Percentiles rank a stretch among this genome's conserved stretches.
These are phyloP conservation scores for Pituophis catenifer DNA, from an alignment of 2,113 vertebrate genomes.

Conservation along the genomic window DNA sequence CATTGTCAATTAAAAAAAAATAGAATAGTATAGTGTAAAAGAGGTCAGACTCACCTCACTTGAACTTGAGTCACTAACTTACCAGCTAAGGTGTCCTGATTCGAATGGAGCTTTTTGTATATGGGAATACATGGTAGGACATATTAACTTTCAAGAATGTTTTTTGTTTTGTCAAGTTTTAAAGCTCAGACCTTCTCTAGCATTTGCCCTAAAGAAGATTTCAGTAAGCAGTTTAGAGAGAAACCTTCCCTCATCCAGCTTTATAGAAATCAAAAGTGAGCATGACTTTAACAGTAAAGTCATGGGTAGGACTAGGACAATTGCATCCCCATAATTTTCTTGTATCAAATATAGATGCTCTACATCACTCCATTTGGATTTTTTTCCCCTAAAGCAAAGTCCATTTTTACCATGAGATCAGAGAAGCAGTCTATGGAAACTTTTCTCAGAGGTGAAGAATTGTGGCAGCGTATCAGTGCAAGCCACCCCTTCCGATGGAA, in stretches of 20 bases:
- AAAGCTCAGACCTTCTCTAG: conserved; percentile 35
- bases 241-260: conserved; percentile 5
- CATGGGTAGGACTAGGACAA: too few relatives aligned
- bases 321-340: not conserved
- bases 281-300: not conserved
- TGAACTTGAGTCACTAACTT: conserved; percentile 51
- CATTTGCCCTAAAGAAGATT: not conserved
- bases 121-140: conserved; percentile 29
- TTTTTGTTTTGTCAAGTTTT: conserved; percentile 43
- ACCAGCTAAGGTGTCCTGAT: conserved; percentile 27
- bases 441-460: not conserved
- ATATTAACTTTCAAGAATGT: conserved; percentile 14
- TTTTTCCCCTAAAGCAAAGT: not conserved
- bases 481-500: not conserved
- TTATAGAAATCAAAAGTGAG: not conserved
- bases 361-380: not conserved
- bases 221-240: conserved; percentile 11
- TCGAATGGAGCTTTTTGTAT: conserved; percentile 40
- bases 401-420: not conserved
- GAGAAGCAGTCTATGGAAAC: not conserved
- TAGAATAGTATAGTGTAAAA: conserved; percentile 72
- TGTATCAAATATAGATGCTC: not conserved
- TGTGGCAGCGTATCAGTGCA: not conserved
- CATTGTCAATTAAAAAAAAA: conserved; percentile 81
- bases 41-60: conserved; percentile 59